These are phyloP conservation scores for Cheirogaleus major DNA, from an alignment of 2,797 vertebrate species.

Conservation along the genomic window DNA sequence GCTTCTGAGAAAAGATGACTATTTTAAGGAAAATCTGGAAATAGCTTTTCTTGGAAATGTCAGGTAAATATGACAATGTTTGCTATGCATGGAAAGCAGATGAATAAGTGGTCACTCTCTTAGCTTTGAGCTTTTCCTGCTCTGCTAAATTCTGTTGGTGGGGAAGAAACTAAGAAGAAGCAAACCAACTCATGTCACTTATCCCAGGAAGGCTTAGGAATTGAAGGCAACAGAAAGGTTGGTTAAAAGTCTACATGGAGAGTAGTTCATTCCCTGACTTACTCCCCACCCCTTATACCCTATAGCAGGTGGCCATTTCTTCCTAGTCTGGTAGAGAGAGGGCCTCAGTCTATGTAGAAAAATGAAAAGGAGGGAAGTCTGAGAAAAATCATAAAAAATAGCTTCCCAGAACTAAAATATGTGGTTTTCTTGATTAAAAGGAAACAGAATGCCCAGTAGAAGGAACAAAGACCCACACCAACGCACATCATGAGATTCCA, in stretches of 20 bases:
- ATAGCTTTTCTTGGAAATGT: slow-evolving; percentile 43
- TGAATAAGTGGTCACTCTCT: not conserved
- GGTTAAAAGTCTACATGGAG: not conserved
- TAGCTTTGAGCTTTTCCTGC: not conserved
- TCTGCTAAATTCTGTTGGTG: not conserved
- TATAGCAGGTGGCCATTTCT: not conserved
- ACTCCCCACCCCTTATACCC: not conserved
- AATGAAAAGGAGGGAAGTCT: not conserved
- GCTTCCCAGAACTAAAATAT: not conserved
- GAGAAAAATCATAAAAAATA: not conserved
- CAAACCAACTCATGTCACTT: not conserved
- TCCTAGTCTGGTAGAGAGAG: not conserved
- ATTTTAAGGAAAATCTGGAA: slow-evolving; percentile 50
- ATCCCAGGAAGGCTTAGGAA: not conserved
- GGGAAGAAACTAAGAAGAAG: not conserved
- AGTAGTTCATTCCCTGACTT: not conserved
- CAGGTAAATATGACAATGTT: slow-evolving; percentile 21
- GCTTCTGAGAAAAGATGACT: not conserved
- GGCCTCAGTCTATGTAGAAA: not conserved
- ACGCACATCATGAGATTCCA: not conserved
- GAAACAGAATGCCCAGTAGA: not conserved
- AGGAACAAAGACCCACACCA: not conserved
- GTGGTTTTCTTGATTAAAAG: not conserved
- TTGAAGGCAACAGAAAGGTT: not conserved
- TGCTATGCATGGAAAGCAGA: not conserved